Evolutionary conservation across 2,797 vertebrate species (phyloP).

Genomic region (Gephyroberyx darwinii): DNA sequence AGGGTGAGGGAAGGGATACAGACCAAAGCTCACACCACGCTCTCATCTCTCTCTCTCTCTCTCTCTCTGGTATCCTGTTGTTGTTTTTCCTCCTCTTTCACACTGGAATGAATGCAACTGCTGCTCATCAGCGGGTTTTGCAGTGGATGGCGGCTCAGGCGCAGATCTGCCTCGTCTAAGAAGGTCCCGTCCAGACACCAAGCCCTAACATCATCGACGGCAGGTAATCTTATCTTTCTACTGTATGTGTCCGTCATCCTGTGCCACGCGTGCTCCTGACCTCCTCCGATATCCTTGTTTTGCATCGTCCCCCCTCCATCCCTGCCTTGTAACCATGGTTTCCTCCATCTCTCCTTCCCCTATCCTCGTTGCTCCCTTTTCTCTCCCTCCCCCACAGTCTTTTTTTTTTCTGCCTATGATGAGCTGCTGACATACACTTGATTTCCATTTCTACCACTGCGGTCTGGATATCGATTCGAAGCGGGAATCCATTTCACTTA

Average conservation of each 20-base stretch:
- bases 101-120: conserved; percentile 71
- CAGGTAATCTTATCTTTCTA: conserved; percentile 73
- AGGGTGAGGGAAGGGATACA: conserved; percentile 58
- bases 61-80: conserved; percentile 11
- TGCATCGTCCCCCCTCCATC: conserved; percentile 55
- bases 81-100: conserved; percentile 6
- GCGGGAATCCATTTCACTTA: conserved; percentile 18
- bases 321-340: conserved; percentile 69
- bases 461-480: conserved; percentile 37
- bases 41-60: conserved; percentile 55
- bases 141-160: conserved; percentile 57
- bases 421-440: conserved; percentile 63
- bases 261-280: conserved; percentile 12
- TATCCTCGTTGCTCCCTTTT: conserved; percentile 36
- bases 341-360: conserved; percentile 65
- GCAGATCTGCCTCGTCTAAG: conserved; percentile 62
- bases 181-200: conserved; percentile 48
- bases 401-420: conserved; percentile 45
- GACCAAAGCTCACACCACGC: conserved; percentile 46
- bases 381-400: conserved; percentile 62
- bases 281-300: conserved; percentile 3
- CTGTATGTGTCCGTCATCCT: neutral
- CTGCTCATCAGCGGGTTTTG: conserved; percentile 53
- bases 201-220: conserved; percentile 52
- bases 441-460: conserved; percentile 50